Conservation (phyloP, 2,888 invertebrate genomes). For the Clepsis dumicolana region DNA sequence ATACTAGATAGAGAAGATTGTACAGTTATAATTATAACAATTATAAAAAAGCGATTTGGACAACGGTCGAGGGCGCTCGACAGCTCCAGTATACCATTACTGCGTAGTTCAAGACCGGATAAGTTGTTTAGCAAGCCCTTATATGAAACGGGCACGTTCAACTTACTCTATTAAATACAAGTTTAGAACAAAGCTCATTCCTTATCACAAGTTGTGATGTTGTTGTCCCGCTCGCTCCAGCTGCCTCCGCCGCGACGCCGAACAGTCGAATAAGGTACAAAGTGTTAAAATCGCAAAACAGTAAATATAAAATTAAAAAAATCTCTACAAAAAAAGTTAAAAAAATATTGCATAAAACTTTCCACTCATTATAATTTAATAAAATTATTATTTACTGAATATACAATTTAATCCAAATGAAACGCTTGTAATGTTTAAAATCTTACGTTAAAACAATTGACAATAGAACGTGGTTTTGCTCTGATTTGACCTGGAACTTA, state of each 20-base stretch:
- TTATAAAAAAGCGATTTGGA: slow-evolving; percentile 65
- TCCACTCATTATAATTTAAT: slow-evolving; percentile 71
- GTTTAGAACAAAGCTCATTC: slow-evolving; percentile 70
- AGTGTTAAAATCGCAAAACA: slow-evolving; percentile 53
- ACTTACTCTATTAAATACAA: slow-evolving; percentile 68
- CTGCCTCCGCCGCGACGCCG: slow-evolving; percentile 42
- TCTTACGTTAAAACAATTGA: slow-evolving; percentile 51
- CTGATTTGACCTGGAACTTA: slow-evolving; percentile 56
- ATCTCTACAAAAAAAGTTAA: slow-evolving; percentile 60
- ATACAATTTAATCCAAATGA: slow-evolving; percentile 71
- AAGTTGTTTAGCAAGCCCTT: slow-evolving; percentile 45
- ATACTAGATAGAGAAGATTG: slow-evolving; percentile 73
- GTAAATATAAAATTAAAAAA: slow-evolving; percentile 60
- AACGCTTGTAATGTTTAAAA: slow-evolving; percentile 52
- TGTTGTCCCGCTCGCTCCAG: slow-evolving; percentile 52
- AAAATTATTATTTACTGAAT: slow-evolving; percentile 75
- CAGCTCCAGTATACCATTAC: slow-evolving; percentile 54
- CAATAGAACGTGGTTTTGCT: slow-evolving; percentile 52
- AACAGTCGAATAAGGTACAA: slow-evolving; percentile 49
- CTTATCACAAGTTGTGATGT: slow-evolving; percentile 81
- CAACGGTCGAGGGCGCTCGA: slow-evolving; percentile 44
- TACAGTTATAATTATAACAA: slow-evolving; percentile 65
- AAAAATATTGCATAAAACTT: slow-evolving; percentile 76
- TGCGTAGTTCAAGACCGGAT: slow-evolving; percentile 25
- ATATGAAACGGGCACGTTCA: slow-evolving; percentile 71